Conservation (phyloP, 2,113 vertebrate species). For the Telmatochromis bifrenatus region DNA sequence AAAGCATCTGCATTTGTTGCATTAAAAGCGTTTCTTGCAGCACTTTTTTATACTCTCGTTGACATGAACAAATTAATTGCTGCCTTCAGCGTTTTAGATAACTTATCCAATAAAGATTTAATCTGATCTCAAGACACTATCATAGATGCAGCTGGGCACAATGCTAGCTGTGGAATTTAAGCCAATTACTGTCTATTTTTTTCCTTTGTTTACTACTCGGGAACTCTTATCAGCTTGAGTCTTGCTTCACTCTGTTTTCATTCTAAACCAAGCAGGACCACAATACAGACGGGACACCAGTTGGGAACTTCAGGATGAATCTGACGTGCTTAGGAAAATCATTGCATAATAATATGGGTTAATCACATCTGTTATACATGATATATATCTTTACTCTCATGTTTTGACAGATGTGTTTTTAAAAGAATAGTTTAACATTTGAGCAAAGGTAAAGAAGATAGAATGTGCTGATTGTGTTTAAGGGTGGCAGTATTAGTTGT, state of each 20-base stretch:
- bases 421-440: not conserved
- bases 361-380: not conserved
- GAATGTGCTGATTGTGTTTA: not conserved
- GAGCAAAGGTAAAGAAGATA: not conserved
- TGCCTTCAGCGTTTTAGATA: not conserved
- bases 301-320: not conserved
- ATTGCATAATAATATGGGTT: not conserved
- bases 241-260: not conserved
- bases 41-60: not conserved
- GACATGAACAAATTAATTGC: not conserved
- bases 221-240: not conserved
- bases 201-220: not conserved
- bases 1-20: not conserved
- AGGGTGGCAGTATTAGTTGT: not conserved
- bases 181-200: not conserved
- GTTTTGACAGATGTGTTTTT: not conserved
- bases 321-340: not conserved
- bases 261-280: not conserved
- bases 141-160: not conserved
- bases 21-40: not conserved
- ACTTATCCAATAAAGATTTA: not conserved
- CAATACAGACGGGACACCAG: not conserved
- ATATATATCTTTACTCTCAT: not conserved
- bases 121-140: not conserved
- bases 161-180: not conserved